Evolutionary conservation across 1,140 invertebrate genomes (phyloP).

Genomic region (Formica exsecta): DNA sequence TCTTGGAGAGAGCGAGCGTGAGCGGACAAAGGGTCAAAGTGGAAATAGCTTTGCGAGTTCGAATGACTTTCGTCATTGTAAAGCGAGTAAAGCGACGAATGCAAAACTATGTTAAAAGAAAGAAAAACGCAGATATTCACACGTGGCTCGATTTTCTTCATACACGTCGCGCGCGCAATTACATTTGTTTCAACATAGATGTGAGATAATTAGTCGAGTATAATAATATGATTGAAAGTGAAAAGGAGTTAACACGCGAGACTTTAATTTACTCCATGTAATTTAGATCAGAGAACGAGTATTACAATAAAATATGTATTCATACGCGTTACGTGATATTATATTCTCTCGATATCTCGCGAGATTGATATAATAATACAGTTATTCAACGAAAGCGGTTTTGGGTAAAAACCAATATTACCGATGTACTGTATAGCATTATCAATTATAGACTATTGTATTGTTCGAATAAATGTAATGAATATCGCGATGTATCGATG

Average conservation of each 20-base stretch:
- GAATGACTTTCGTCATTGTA: constrained; percentile 6
- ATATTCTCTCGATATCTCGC: neutral
- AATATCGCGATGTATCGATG: too few relatives aligned
- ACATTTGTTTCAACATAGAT: neutral
- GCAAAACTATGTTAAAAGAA: neutral
- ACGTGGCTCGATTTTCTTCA: constrained; percentile 14
- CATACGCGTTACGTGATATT: neutral
- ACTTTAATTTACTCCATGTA: neutral
- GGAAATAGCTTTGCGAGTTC: constrained; percentile 45
- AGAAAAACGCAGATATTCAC: neutral
- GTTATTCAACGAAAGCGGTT: constrained; percentile 19
- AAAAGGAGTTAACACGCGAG: neutral
- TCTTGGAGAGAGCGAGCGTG: constrained; percentile 7
- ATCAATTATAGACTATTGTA: constrained; percentile 17
- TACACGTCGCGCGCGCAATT: too few relatives aligned
- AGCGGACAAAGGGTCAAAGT: constrained; percentile 50
- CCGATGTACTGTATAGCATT: neutral
- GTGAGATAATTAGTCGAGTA: neutral
- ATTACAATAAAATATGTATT: neutral
- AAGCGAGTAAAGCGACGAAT: neutral
- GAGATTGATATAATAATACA: constrained; percentile 17
- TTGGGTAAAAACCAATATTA: constrained; percentile 25
- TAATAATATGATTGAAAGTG: constrained; percentile 5
- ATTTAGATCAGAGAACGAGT: neutral
- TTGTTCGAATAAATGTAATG: neutral